A percentile compares a stretch with the other conserved stretches of the same genome.
Evolutionary conservation across 2,888 invertebrate genomes (phyloP).

Genomic region (Calephelis perditalis): DNA sequence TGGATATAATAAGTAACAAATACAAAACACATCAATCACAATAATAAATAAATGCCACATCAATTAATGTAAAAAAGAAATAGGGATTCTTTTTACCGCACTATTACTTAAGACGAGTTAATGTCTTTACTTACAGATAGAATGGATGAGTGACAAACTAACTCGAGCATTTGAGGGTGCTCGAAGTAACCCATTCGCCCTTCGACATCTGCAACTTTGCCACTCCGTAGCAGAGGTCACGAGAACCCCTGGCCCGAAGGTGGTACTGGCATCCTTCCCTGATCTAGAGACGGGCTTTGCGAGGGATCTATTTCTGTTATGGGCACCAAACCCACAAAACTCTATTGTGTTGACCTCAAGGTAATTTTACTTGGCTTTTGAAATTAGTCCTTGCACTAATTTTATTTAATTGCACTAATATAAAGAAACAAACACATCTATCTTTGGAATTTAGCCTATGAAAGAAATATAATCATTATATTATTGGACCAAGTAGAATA

Average conservation of each 20-base stretch:
- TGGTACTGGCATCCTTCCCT: slow-evolving; percentile 95
- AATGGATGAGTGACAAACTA: slow-evolving; percentile 99
- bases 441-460: too few species aligned
- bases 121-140: slow-evolving; percentile 80
- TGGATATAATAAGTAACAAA: too few species aligned
- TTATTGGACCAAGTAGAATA: too few species aligned
- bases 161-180: slow-evolving; percentile 95
- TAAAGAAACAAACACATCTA: too few species aligned
- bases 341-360: slow-evolving; percentile 95
- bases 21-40: too few species aligned
- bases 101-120: too few species aligned
- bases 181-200: slow-evolving; percentile 96
- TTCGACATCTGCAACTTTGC: slow-evolving; percentile 95
- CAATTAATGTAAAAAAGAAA: too few species aligned
- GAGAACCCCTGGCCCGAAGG: slow-evolving; percentile 86
- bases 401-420: too few species aligned
- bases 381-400: too few species aligned
- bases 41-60: too few species aligned
- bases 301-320: slow-evolving; percentile 94
- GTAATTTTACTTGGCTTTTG: slow-evolving; percentile 45
- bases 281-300: slow-evolving; percentile 98
- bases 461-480: too few species aligned
- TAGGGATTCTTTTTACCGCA: too few species aligned
- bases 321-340: slow-evolving; percentile 95
- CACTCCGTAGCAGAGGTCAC: slow-evolving; percentile 92